Base-by-base conservation (phyloP, 2,113 vertebrate species). In the Oenanthe melanoleuca region DNA sequence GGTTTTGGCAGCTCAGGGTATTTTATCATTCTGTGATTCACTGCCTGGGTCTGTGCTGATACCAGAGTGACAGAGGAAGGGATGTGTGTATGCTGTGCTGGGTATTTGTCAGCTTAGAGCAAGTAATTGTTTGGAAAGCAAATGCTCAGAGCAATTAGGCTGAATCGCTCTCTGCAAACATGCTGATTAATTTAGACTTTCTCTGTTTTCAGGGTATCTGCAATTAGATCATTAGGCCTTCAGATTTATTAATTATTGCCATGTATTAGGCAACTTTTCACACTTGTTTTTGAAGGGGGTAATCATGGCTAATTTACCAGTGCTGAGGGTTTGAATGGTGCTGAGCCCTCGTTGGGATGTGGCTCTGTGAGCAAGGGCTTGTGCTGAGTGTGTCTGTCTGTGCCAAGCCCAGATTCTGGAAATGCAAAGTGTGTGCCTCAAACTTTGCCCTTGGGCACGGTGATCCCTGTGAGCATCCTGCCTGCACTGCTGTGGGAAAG, bases 221-320 rank as follows among this genome's bases (percentile, higher is more conserved):
- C 93, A 96, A 96, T 96, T 96, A 96, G 93, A 96, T 95, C 92
- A 94, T 96, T 96, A 96, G 80, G 60, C 91, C n/a, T 83, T 95
- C 75, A 81, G 61, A 96, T 94, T 94, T 97, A 93, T 96, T 96
- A 95, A 97, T 96, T 93, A 94, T 96, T 96, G 72, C 70, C 25
- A 92, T 81, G 61, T 84, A 93, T 88, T 90, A 90, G 92, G 69
- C 93, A 94, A 94, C 82, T 96, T 93, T 64, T 88, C 37, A 6
- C 81, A 67, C 82, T 89, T 45, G 38, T 71, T 33, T 95, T 37
- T 96, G 88, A 94, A 96, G 95, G 75, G 92, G 52, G 0, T 84
- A 96, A 96, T 96, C 92, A 88, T 69, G 86, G 63, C 92, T 92
- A 78, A 93, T 96, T 94, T 92, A 52, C 64, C 75, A 49, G 29